These are phyloP conservation scores for Campoplex capitator DNA, from an alignment of 2,888 invertebrate species.

Conservation along the genomic window DNA sequence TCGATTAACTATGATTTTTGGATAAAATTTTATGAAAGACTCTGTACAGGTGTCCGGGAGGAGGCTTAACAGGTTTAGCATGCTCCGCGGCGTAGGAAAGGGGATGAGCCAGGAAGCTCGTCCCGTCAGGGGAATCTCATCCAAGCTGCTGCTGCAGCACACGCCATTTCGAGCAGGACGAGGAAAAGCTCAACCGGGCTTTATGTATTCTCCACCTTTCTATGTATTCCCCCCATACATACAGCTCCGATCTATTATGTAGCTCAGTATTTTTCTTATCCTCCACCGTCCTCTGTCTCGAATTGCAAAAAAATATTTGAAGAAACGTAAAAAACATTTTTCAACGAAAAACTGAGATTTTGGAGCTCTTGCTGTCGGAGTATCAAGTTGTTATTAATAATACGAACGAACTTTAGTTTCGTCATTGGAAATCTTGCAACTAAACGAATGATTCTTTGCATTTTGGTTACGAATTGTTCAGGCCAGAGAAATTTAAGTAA, in stretches of 20 bases:
- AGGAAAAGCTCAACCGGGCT: slow-evolving; percentile 38
- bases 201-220: slow-evolving; percentile 47
- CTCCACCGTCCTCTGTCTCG: not conserved
- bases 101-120: slow-evolving; percentile 35
- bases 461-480: not conserved
- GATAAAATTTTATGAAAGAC: not conserved
- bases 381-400: too few species aligned
- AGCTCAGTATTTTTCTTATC: slow-evolving; percentile 8
- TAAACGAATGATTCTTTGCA: not conserved
- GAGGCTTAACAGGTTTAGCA: slow-evolving; percentile 44
- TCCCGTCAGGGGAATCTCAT: slow-evolving; percentile 61
- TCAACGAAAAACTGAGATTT: not conserved
- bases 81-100: slow-evolving; percentile 15
- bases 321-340: too few species aligned
- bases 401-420: not conserved
- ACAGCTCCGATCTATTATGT: slow-evolving; percentile 5
- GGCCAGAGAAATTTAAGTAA: not conserved
- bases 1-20: not conserved
- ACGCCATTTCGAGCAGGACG: slow-evolving; percentile 34
- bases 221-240: slow-evolving; percentile 11
- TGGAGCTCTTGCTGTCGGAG: too few species aligned
- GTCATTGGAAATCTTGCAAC: not conserved
- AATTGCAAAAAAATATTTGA: not conserved
- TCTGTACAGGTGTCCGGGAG: slow-evolving; percentile 15
- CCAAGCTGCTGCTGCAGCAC: slow-evolving; percentile 53